These are phyloP conservation scores for Syngnathus acus DNA, from an alignment of 2,797 vertebrate species.

Conservation along the genomic window DNA sequence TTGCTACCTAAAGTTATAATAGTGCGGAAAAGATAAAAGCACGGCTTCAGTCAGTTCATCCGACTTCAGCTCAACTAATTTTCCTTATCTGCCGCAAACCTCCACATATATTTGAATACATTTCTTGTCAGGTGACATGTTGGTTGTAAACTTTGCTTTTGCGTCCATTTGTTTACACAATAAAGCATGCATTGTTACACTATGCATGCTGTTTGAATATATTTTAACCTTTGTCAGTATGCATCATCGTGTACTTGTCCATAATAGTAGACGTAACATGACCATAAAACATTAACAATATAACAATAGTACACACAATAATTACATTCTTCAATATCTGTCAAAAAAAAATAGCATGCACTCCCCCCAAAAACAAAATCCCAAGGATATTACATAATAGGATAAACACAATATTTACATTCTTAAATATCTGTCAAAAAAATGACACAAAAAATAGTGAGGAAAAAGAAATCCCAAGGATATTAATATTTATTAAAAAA, in stretches of 20 bases:
- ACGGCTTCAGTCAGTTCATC: slow-evolving; percentile 35
- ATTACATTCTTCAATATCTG: too few relatives aligned
- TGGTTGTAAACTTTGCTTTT: neutral
- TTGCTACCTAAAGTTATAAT: slow-evolving; percentile 44
- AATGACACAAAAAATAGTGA: too few relatives aligned
- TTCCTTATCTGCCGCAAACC: slow-evolving; percentile 1
- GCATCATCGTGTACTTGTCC: neutral
- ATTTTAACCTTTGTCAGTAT: neutral
- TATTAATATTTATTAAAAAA: too few relatives aligned
- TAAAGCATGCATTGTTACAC: neutral
- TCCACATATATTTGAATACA: neutral
- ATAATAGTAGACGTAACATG: too few relatives aligned
- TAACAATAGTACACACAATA: too few relatives aligned
- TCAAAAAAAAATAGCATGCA: too few relatives aligned
- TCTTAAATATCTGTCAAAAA: too few relatives aligned
- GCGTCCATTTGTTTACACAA: neutral
- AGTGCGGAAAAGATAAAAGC: slow-evolving; percentile 40
- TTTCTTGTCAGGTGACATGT: neutral
- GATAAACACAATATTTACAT: too few relatives aligned
- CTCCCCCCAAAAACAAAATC: too few relatives aligned
- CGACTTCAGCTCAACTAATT: slow-evolving; percentile 32
- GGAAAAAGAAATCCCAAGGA: too few relatives aligned
- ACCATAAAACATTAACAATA: too few relatives aligned
- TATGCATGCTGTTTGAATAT: neutral
- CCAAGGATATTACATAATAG: too few relatives aligned